These are phyloP conservation scores for Bufo bufo DNA, from an alignment of 2,113 vertebrate species.

Conservation along the genomic window DNA sequence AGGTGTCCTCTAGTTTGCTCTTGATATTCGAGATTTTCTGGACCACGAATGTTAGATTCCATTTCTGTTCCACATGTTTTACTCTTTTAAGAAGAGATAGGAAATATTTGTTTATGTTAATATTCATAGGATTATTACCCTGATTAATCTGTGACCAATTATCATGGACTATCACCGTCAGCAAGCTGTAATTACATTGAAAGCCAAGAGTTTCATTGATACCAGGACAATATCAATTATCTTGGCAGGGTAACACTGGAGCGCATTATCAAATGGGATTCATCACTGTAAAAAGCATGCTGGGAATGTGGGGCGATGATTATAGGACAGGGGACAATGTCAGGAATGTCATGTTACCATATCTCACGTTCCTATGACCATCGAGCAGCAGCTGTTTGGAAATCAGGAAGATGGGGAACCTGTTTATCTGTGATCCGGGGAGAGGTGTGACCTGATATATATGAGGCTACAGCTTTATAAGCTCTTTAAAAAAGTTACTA, in stretches of 20 bases:
- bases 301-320: slow-evolving; percentile 27
- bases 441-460: neutral
- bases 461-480: slow-evolving; percentile 14
- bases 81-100: no score
- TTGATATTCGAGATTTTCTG: no score
- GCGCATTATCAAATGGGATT: neutral
- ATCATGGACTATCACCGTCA: neutral
- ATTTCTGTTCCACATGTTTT: no score
- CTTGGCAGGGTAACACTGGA: neutral
- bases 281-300: neutral
- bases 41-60: no score
- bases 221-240: neutral
- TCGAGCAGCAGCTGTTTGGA: neutral
- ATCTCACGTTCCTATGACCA: neutral
- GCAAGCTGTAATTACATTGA: neutral
- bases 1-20: no score
- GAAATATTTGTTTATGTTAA: neutral
- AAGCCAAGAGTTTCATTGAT: slow-evolving; percentile 16
- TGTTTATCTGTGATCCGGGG: neutral
- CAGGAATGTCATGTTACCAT: neutral
- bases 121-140: neutral
- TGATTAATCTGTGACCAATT: neutral
- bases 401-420: slow-evolving; percentile 25
- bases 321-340: neutral
- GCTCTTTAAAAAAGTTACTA: neutral